Evolutionary conservation across 1,140 invertebrate genomes (phyloP).

Genomic region (Procambarus clarkii): DNA sequence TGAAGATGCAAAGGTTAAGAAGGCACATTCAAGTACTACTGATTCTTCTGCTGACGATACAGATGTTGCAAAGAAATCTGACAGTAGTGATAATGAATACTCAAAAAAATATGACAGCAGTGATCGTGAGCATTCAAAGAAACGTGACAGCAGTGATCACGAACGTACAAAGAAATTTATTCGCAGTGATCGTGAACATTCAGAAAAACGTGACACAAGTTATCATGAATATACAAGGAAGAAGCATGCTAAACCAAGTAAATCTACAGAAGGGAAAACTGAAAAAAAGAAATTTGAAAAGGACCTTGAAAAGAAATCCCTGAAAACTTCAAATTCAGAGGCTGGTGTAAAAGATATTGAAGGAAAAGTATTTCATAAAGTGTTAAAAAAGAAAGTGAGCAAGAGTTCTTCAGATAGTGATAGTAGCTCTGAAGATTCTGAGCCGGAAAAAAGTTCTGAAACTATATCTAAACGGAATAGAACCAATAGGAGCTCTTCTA

Average conservation of each 20-base stretch:
- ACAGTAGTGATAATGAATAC: not conserved
- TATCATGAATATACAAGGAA: not conserved
- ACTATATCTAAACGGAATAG: not conserved
- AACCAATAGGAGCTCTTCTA: not conserved
- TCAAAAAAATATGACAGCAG: not conserved
- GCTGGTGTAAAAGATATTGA: not conserved
- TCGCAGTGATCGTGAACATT: not conserved
- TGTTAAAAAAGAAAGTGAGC: not conserved
- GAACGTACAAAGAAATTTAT: too few relatives aligned
- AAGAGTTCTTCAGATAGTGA: not conserved
- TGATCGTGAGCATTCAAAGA: too few relatives aligned
- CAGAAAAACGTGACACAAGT: not conserved
- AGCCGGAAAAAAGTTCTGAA: not conserved
- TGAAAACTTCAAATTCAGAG: not conserved
- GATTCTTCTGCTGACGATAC: not conserved
- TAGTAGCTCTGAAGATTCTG: not conserved
- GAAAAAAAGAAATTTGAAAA: not conserved
- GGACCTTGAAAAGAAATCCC: not conserved
- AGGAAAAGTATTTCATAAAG: constrained; percentile 1
- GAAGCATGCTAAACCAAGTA: not conserved
- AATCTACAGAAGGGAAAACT: not conserved
- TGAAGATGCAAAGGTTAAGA: constrained; percentile 14
- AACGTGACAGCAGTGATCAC: too few relatives aligned
- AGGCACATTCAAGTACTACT: not conserved
- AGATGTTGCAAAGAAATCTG: not conserved